These are phyloP conservation scores for Dromaius novaehollandiae DNA, from an alignment of 2,113 vertebrate genomes.

Conservation along the genomic window DNA sequence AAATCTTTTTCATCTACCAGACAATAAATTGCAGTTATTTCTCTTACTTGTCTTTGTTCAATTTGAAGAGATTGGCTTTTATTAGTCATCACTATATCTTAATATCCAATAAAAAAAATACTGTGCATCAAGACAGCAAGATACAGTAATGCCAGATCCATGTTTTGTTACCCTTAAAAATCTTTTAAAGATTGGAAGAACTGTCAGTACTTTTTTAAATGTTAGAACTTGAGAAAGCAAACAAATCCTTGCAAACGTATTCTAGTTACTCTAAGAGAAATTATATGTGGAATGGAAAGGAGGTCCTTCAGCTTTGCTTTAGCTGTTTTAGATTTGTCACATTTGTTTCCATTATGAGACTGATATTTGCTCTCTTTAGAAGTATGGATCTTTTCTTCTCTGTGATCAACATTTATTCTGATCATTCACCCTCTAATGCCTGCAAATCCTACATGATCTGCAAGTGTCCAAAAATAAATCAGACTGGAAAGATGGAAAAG, in stretches of 20 bases:
- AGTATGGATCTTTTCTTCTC: background rate
- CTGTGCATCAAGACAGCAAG: background rate
- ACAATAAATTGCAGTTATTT: background rate
- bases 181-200: background rate
- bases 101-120: background rate
- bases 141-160: background rate
- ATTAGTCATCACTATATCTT: background rate
- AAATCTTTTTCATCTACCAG: background rate
- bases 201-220: background rate
- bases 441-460: constrained; percentile 35
- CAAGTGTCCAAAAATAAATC: constrained; percentile 33
- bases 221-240: background rate
- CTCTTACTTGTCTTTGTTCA: background rate
- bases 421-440: constrained; percentile 3
- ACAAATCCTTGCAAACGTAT: background rate
- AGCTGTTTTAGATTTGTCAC: background rate
- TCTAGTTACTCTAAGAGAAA: background rate
- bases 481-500: constrained; percentile 3
- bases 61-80: background rate
- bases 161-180: background rate
- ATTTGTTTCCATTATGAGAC: background rate
- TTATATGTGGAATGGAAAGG: background rate
- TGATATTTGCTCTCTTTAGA: background rate
- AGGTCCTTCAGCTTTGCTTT: background rate
- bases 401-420: constrained; percentile 37